Percentiles rank a stretch among this genome's conserved stretches.
Conservation (phyloP, 2,113 vertebrate species). For the Melospiza georgiana region DNA sequence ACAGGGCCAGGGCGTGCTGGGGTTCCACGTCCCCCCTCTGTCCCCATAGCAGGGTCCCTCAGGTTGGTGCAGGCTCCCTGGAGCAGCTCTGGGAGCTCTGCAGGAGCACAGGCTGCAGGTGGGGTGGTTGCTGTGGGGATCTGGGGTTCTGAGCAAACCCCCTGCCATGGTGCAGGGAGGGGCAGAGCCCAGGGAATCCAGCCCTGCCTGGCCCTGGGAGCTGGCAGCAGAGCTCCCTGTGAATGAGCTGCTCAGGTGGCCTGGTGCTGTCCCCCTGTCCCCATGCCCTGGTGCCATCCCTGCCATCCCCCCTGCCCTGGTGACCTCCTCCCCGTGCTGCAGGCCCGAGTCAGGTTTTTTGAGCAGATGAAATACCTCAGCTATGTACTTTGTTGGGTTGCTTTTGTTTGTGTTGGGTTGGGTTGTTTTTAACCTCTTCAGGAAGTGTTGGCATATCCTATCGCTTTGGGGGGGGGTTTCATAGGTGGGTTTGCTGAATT, state of each 20-base stretch:
- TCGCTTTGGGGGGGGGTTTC: slow-evolving; percentile 60
- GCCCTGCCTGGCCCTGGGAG: background rate
- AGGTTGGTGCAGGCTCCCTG: background rate
- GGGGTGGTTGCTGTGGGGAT: accelerated
- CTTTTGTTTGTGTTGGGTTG: slow-evolving; percentile 40
- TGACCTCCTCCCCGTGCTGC: slow-evolving; percentile 25
- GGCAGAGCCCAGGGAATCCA: background rate
- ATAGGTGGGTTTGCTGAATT: slow-evolving; percentile 73
- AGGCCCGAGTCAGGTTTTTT: slow-evolving; percentile 50
- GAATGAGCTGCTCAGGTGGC: background rate
- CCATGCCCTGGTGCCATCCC: background rate
- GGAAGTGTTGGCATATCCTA: slow-evolving; percentile 78
- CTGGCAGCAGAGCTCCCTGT: background rate
- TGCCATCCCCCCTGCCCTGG: slow-evolving; percentile 5
- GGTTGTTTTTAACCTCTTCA: slow-evolving; percentile 68
- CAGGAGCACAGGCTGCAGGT: background rate
- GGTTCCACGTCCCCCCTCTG: background rate
- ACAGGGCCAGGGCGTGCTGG: background rate
- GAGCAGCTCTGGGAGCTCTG: background rate
- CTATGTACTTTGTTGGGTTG: slow-evolving; percentile 69
- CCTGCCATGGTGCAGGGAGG: background rate
- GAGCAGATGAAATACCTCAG: slow-evolving; percentile 82
- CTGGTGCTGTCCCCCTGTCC: background rate
- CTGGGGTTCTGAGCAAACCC: background rate
- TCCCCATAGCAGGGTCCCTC: accelerated